Evolutionary conservation across 2,888 invertebrate genomes (phyloP).

Genomic region (Neoaliturus tenellus): DNA sequence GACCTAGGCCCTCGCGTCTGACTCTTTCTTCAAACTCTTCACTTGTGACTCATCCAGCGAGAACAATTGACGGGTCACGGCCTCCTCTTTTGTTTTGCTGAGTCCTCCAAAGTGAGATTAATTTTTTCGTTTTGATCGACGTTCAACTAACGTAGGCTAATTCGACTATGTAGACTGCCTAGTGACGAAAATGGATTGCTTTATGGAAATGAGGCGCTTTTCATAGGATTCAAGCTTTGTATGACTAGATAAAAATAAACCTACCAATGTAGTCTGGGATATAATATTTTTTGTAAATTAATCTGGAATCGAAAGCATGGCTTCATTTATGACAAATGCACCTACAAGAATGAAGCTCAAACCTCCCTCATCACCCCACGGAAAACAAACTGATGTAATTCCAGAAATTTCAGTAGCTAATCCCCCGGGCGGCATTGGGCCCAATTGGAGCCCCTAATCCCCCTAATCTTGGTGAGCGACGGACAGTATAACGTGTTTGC

Average conservation of each 20-base stretch:
- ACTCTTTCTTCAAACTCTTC: background rate
- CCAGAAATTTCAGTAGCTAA: constrained; percentile 22
- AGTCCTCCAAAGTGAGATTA: background rate
- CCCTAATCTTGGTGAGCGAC: background rate
- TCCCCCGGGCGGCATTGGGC: background rate
- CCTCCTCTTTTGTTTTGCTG: background rate
- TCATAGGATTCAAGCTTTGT: no score
- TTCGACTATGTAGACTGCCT: no score
- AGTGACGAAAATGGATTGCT: no score
- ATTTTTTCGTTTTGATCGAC: background rate
- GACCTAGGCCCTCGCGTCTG: constrained; percentile 16
- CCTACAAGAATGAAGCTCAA: background rate
- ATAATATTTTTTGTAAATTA: no score
- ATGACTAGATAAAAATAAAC: no score
- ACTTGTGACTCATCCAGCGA: background rate
- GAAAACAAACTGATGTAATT: background rate
- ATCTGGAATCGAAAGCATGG: no score
- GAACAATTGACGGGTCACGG: constrained; percentile 17
- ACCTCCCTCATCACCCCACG: background rate
- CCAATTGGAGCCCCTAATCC: background rate
- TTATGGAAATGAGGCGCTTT: no score
- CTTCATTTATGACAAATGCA: no score
- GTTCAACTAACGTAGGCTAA: no score
- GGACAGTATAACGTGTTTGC: background rate
- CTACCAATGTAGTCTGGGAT: no score